Conservation (phyloP, 2,888 invertebrate genomes). For the Drosophila recens region DNA sequence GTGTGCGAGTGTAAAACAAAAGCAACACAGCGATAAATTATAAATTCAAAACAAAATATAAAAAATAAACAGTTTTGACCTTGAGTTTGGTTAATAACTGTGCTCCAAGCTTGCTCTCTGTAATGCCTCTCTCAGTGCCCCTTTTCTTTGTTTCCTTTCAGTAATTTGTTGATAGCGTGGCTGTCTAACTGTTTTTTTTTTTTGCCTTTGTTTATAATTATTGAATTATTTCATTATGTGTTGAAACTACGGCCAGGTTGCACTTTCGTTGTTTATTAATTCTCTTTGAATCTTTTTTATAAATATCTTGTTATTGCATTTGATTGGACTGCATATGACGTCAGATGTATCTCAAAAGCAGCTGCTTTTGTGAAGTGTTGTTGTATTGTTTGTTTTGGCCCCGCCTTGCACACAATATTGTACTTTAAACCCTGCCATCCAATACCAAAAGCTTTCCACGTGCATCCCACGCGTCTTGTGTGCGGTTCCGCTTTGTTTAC, state of each 20-base stretch:
- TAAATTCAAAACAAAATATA: slow-evolving; percentile 84
- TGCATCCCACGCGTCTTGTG: slow-evolving; percentile 47
- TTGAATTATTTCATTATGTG: slow-evolving; percentile 66
- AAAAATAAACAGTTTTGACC: slow-evolving; percentile 85
- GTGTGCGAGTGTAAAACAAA: slow-evolving; percentile 68
- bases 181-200: slow-evolving; percentile 56
- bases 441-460: slow-evolving; percentile 51
- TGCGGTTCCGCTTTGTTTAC: slow-evolving; percentile 38
- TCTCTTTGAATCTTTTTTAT: slow-evolving; percentile 7
- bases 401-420: slow-evolving; percentile 46
- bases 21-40: slow-evolving; percentile 81
- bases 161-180: slow-evolving; percentile 65
- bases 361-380: slow-evolving; percentile 19
- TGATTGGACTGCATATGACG: slow-evolving; percentile 35
- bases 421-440: slow-evolving; percentile 48
- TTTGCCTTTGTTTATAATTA: slow-evolving; percentile 58
- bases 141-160: slow-evolving; percentile 28
- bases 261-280: slow-evolving; percentile 40
- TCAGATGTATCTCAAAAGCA: slow-evolving; percentile 31
- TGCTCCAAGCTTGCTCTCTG: slow-evolving; percentile 44
- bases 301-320: slow-evolving; percentile 10
- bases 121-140: slow-evolving; percentile 24
- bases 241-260: slow-evolving; percentile 54
- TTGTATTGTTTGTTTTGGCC: slow-evolving; percentile 37
- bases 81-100: slow-evolving; percentile 83